phyloP scores from a whole-genome alignment of 2,113 vertebrate genomes.

The pig (Sus scrofa) region DNA sequence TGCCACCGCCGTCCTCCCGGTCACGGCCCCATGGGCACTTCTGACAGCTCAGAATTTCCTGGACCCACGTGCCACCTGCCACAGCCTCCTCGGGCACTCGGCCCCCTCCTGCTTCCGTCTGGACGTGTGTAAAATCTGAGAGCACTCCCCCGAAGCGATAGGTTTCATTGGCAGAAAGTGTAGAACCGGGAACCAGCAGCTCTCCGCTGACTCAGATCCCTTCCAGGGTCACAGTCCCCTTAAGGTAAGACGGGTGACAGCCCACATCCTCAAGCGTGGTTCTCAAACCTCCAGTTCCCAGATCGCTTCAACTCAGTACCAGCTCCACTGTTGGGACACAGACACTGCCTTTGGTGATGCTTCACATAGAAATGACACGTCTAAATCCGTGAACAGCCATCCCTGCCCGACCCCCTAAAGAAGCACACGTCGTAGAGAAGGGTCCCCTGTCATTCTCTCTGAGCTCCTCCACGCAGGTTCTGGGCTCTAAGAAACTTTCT shows the following conservation, averaged over 20 bases:
- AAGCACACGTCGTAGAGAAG: not conserved
- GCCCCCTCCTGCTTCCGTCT: not conserved
- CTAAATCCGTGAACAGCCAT: not conserved
- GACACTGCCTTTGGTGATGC: not conserved
- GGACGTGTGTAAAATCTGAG: rapidly evolving
- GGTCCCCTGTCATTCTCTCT: not conserved
- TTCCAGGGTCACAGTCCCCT: not conserved
- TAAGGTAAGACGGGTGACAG: not conserved
- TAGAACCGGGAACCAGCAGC: no score
- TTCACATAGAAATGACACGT: not conserved
- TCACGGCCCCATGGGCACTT: rapidly evolving
- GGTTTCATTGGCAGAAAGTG: not conserved
- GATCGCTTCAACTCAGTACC: not conserved
- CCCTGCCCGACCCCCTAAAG: not conserved
- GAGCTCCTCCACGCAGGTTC: not conserved
- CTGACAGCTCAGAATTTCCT: no score
- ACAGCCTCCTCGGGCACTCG: not conserved
- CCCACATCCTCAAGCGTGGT: rapidly evolving
- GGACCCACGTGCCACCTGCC: not conserved
- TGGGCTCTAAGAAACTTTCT: not conserved
- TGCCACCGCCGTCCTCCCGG: not conserved
- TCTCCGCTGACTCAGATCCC: no score
- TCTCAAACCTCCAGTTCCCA: not conserved
- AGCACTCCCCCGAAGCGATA: not conserved
- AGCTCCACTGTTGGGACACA: not conserved